Percentiles rank a stretch among this genome's conserved stretches.
Conservation (phyloP, 2,113 vertebrate species). For the Dendropsophus ebraccatus region DNA sequence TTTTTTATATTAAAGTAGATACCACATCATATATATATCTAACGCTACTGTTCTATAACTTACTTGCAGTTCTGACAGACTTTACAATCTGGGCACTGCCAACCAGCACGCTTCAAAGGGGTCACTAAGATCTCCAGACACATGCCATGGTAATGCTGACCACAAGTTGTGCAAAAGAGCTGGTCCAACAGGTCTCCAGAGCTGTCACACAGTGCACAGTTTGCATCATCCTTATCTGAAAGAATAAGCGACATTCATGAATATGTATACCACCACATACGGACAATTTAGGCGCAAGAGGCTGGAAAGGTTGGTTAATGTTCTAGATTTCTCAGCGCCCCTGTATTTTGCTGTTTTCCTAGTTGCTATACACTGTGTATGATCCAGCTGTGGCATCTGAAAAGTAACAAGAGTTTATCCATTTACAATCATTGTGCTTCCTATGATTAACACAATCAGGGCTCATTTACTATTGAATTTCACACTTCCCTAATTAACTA, state of each 20-base stretch:
- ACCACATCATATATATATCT: no score
- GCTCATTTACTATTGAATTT: no score
- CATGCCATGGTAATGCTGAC: conserved; percentile 90
- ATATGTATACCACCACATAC: background rate
- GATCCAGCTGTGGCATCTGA: no score
- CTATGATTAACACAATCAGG: no score
- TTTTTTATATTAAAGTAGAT: no score
- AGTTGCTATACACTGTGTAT: no score
- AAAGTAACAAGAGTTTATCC: no score
- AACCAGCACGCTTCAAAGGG: conserved; percentile 87
- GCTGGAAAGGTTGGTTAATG: no score
- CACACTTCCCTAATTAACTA: no score
- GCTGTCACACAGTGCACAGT: conserved; percentile 85
- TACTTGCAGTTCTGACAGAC: conserved; percentile 98
- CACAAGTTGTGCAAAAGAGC: conserved; percentile 95
- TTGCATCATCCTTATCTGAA: conserved; percentile 87
- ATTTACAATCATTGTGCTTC: no score
- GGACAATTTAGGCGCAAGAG: background rate
- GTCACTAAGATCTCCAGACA: conserved; percentile 89
- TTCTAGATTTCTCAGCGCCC: no score
- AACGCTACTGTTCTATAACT: conserved; percentile 64
- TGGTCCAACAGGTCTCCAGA: conserved; percentile 81
- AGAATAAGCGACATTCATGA: conserved; percentile 45
- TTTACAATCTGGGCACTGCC: conserved; percentile 95
- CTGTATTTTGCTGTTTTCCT: no score